These are phyloP conservation scores for Scaptomyza cyrtandrae DNA, from an alignment of 2,888 invertebrate genomes.

Conservation along the genomic window DNA sequence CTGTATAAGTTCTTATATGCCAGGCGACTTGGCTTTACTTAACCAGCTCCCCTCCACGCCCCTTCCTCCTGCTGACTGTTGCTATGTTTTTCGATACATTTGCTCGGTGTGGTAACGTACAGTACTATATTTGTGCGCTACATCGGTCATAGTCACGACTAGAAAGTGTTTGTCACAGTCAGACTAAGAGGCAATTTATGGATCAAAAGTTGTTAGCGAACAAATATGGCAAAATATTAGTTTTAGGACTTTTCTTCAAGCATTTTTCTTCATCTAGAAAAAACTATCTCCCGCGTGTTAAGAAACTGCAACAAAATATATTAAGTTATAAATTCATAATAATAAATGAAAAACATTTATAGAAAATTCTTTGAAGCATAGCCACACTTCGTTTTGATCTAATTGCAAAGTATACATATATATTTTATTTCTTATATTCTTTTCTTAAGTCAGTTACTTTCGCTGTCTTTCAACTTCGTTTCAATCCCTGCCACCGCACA, in stretches of 20 bases:
- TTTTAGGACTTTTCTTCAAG: no score
- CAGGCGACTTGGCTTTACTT: conserved; percentile 25
- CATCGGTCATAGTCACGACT: conserved; percentile 30
- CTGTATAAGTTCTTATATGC: conserved; percentile 69
- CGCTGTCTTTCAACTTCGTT: conserved; percentile 6
- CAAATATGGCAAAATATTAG: no score
- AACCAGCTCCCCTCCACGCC: no score
- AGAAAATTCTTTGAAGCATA: conserved; percentile 3
- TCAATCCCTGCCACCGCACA: background rate
- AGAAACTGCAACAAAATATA: no score
- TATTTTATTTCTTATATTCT: no score
- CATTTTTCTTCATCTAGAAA: no score
- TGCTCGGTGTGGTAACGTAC: conserved; percentile 8
- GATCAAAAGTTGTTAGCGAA: no score
- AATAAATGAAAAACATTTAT: no score
- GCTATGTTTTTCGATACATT: conserved; percentile 42
- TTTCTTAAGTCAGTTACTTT: conserved; percentile 33
- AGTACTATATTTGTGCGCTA: conserved; percentile 43
- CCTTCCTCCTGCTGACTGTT: background rate
- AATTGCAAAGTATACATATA: background rate
- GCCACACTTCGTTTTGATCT: conserved; percentile 11
- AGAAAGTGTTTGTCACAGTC: background rate
- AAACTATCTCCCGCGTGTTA: no score
- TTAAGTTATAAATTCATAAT: no score
- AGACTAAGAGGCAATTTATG: no score